Evolutionary conservation across 2,797 vertebrate species (phyloP), one percentile per base, ranked within the genome.

Genomic region (Oreochromis mossambicus): DNA sequence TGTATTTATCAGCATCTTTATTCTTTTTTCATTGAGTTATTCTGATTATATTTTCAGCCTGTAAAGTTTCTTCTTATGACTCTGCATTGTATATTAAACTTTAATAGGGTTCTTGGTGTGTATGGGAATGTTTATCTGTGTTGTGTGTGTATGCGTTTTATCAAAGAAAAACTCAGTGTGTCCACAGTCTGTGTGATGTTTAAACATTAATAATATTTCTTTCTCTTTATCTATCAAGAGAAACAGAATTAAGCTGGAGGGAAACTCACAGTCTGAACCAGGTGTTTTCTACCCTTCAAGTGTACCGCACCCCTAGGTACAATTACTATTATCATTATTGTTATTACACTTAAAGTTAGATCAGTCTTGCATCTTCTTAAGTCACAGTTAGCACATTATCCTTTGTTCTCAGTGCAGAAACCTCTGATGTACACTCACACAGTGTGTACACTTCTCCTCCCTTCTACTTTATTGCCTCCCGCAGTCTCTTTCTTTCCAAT

Each of bases 121-220:
- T 79, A 24, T 41, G 36, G 55, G 38, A 70, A 76, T 79, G 76
- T 87, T 86, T 82, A 56, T 78, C 41, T 90, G 46, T 26, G 17
- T 41, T 43, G 63, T 68, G 63, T 88, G 34, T 84, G 54, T 46
- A 24, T 83, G 36, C 4, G 1, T 68, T 78, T 73, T 84, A 21
- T 79, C 48, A 61, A 75, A 78, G 70, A 26, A 48, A 85, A 15
- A 21, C 63, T 51, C 19, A 11, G 11, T 54, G 46, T 58, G 55
- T 32, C 29, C 14, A 78, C 24, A 7, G 11, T 68, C 32, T 66
- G 52, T 82, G 36, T 68, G 77, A 36, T 29, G 41, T 86, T 86
- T 86, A 83, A 91, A 85, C 58, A 92, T 86, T 51, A 84, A 88
- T 85, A 80, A 70, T 34, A 50, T 56, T 61, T 81, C 5, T 61